These are phyloP conservation scores for Rana temporaria DNA, from an alignment of 2,113 vertebrate species.

Conservation along the genomic window DNA sequence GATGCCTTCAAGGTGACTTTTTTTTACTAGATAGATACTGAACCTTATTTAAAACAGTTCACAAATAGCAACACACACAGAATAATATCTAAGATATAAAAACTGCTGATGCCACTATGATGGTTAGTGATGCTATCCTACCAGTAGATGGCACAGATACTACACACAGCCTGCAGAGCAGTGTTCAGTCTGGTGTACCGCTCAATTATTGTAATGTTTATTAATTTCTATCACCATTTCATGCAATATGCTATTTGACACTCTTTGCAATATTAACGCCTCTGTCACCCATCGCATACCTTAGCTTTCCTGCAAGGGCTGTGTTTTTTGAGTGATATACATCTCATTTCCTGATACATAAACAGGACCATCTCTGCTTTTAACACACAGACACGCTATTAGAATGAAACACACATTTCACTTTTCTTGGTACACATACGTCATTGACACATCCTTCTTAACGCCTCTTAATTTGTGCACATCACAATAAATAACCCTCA, in stretches of 20 bases:
- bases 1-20: too few species aligned
- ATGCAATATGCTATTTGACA: slow-evolving; percentile 3
- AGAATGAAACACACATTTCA: slow-evolving; percentile 21
- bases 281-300: background rate
- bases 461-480: slow-evolving; percentile 16
- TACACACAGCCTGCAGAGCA: background rate
- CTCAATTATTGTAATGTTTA: background rate
- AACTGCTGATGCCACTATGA: too few species aligned
- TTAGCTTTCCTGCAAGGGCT: background rate
- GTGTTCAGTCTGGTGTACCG: background rate
- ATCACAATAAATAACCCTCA: slow-evolving; percentile 19
- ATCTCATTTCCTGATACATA: background rate
- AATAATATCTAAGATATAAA: too few species aligned
- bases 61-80: too few species aligned
- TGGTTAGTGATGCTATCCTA: background rate
- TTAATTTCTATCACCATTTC: background rate
- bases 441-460: slow-evolving; percentile 34
- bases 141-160: slow-evolving; percentile 26
- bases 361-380: background rate
- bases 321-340: background rate
- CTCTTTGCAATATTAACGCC: background rate
- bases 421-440: slow-evolving; percentile 11
- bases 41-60: too few species aligned
- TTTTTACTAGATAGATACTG: too few species aligned
- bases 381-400: slow-evolving; percentile 12